Base-by-base conservation (phyloP, 2,888 invertebrate species). In the Epinotia ramella region DNA sequence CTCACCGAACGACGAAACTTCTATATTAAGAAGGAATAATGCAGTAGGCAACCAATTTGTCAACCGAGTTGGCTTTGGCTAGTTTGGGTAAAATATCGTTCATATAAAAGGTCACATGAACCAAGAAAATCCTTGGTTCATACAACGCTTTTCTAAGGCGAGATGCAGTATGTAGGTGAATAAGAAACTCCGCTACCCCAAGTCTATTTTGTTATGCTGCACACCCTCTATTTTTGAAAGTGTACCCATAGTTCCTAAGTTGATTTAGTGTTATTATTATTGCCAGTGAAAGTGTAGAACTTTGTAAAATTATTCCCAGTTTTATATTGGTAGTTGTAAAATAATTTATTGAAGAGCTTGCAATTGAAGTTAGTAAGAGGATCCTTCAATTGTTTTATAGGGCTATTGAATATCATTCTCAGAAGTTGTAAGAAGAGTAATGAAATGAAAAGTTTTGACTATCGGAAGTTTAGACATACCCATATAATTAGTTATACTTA, bases 261-360 rank as follows among this genome's bases (percentile, higher is more conserved):
- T 77, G 80, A 92, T 93, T 92, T 93, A 93, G 86, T 86, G 90
- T 91, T 93, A 92, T 92, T 90, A 91, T 90, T 90, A 92, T 91
- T 88, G 88, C 86, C 78, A 79, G 80, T 81, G 88, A 89, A 89
- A 91, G 89, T 89, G 90, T 88, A 80, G 82, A 85, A 87, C 83
- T 86, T 83, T 80, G 79, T 80, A 86, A 81, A 83, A 87, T 86
- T 84, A 85, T 88, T 88, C 89, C 89, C 88, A 89, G 85, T 88
- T 85, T 75, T 75, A 76, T 82, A 84, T 84, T 80, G 83, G 80
- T 78, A 84, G 89, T 87, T 84, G 86, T 88, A 88, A 91, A 90
- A 88, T 90, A 88, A 91, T 91, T 90, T 89, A 89, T 89, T 82
- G 82, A 68, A 77, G 85, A 87, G 74, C 65, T 33, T 64, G 70